These are phyloP conservation scores for Pipistrellus kuhlii DNA, from an alignment of 2,797 vertebrate genomes.

Conservation along the genomic window DNA sequence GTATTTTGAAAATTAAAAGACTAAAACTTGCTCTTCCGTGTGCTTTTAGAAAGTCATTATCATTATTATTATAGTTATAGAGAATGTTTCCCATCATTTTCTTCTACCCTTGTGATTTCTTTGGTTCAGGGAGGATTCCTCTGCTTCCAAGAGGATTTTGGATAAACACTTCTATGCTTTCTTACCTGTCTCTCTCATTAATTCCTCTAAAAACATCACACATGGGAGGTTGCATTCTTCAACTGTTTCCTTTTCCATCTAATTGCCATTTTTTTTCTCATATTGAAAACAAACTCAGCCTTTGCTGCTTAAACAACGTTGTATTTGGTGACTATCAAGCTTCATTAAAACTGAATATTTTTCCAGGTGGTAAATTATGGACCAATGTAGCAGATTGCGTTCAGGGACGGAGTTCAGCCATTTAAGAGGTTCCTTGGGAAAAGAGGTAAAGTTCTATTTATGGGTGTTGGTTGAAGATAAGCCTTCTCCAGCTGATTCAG, in stretches of 20 bases:
- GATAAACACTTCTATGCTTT: constrained; percentile 30
- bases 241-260: constrained; percentile 32
- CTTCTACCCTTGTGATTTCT: neutral
- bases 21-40: neutral
- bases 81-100: neutral
- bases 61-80: neutral
- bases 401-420: neutral
- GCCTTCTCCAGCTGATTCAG: neutral
- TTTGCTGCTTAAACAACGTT: neutral
- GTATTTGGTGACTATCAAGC: constrained; percentile 46
- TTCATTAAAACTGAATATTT: constrained; percentile 70
- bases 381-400: neutral
- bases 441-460: neutral
- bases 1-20: neutral
- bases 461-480: neutral
- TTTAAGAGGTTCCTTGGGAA: neutral
- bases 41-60: neutral
- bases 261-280: constrained; percentile 45
- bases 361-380: constrained; percentile 64
- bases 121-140: constrained; percentile 9
- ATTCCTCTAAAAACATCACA: constrained; percentile 6
- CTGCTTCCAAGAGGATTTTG: constrained; percentile 35
- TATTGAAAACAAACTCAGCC: neutral
- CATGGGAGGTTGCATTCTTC: constrained; percentile 41
- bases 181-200: constrained; percentile 45